Percentiles rank a stretch among this genome's conserved stretches.
Evolutionary conservation across 2,888 invertebrate genomes (phyloP).

Genomic region (Tiphia femorata): DNA sequence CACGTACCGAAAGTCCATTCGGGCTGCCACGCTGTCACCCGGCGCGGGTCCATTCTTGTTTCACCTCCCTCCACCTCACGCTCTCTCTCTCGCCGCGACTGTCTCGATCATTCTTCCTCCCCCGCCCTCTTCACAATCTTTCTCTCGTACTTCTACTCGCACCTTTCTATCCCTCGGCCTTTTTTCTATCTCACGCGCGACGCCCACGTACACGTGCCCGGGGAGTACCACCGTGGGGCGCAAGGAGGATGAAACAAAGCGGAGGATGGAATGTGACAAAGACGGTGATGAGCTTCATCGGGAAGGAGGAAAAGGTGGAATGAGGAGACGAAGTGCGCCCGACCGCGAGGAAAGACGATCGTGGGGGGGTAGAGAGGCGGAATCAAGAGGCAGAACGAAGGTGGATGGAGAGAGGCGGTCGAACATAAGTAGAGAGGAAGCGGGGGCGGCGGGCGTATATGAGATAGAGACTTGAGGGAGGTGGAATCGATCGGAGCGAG

Average conservation of each 20-base stretch:
- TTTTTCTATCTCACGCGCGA: no score
- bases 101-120: not conserved
- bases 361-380: slow-evolving; percentile 9
- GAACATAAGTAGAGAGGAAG: slow-evolving; percentile 5
- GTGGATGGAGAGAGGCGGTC: slow-evolving; percentile 5
- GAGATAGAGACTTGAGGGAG: no score
- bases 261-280: not conserved
- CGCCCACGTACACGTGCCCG: slow-evolving; percentile 9
- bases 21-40: slow-evolving; percentile 44
- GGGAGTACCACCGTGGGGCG: slow-evolving; percentile 12
- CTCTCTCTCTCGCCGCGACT: not conserved
- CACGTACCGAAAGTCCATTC: slow-evolving; percentile 57
- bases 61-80: not conserved
- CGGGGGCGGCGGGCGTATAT: no score
- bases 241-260: not conserved
- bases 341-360: not conserved
- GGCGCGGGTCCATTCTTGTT: slow-evolving; percentile 45
- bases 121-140: not conserved
- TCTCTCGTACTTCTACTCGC: not conserved
- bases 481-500: slow-evolving; percentile 38
- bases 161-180: no score
- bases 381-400: slow-evolving; percentile 2
- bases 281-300: not conserved
- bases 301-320: not conserved
- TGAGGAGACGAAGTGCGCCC: not conserved